These are phyloP conservation scores for Orientallactaga bullata DNA, from an alignment of 2,113 vertebrate genomes.

Conservation along the genomic window DNA sequence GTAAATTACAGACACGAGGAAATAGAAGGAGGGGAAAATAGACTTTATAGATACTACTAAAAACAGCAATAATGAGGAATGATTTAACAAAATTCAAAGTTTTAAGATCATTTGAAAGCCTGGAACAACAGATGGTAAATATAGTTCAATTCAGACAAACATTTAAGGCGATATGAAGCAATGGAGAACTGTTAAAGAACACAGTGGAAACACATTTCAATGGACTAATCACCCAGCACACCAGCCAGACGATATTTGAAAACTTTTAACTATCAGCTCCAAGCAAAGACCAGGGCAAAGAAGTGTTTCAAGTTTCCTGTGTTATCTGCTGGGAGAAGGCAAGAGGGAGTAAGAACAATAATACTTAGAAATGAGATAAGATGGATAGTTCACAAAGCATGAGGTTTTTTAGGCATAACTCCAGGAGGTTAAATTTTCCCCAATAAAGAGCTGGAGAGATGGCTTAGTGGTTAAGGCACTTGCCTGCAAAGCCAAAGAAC, in stretches of 20 bases:
- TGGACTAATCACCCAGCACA: constrained; percentile 57
- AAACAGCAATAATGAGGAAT: constrained; percentile 78
- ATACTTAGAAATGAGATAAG: neutral
- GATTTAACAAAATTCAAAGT: constrained; percentile 79
- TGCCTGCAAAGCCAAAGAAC: too few species aligned
- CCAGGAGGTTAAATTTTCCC: constrained; percentile 48
- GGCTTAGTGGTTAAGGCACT: too few species aligned
- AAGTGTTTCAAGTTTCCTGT: constrained; percentile 15
- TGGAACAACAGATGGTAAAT: constrained; percentile 79
- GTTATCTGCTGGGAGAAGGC: neutral
- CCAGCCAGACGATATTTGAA: constrained; percentile 55
- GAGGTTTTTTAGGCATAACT: constrained; percentile 41
- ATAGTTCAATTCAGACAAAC: constrained; percentile 78
- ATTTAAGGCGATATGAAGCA: constrained; percentile 63
- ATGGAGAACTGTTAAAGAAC: constrained; percentile 67
- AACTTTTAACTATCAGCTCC: constrained; percentile 59
- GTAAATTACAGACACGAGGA: constrained; percentile 73
- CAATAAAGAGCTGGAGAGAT: too few species aligned
- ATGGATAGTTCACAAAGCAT: constrained; percentile 12
- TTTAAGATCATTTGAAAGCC: constrained; percentile 75
- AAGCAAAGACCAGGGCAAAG: constrained; percentile 35
- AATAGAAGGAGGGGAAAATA: constrained; percentile 47
- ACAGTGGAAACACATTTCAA: constrained; percentile 65
- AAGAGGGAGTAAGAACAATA: neutral
- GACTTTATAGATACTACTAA: constrained; percentile 76